Evolutionary conservation across 2,888 invertebrate genomes (phyloP), one percentile per base, ranked within the genome.

Genomic region (Leptarthrus brevirostris): DNA sequence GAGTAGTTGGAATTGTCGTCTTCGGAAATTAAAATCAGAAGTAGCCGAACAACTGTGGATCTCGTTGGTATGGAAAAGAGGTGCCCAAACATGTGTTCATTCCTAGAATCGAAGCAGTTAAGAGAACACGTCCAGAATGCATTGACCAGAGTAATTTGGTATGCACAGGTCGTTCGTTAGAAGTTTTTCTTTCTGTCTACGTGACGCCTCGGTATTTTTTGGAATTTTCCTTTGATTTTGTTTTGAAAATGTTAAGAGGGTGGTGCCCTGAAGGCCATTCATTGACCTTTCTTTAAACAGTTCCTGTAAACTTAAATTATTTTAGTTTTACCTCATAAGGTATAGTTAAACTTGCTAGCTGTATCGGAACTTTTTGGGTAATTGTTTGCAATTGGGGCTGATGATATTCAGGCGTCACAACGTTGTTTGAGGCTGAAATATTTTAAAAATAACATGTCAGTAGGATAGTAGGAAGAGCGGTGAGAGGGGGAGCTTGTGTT

Each of bases 251-350:
- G 26, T 20, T 18, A 18, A 34, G 69, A 52, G 69, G 69, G 69
- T 69, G 52, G 69, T 52, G 52, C 20, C 12, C 69, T 44, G 69
- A 69, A 69, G 69, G 69, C 69, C 69, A 52, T 69, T 69, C 69
- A 52, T 69, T 69, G 69, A 69, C 69, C 69, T 69, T 44, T 69
- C 36, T 4, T 30, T 6, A 30, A 4, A 30, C 30, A 30, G 8
- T 8, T 30, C 30, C 30, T 6, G 30, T 30, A 30, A 1, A 30
- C 1, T 4, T 30, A 1, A 30, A 30, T 6, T 30, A 30, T 30
- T 30, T 1, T 30, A n/a, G n/a, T n/a, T n/a, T n/a, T n/a, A n/a
- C n/a, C n/a, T n/a, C n/a, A n/a, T n/a, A n/a, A n/a, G n/a, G n/a
- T n/a, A n/a, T n/a, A n/a, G n/a, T n/a, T n/a, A n/a, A n/a, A n/a